A percentile compares a stretch with the other conserved stretches of the same genome.
Evolutionary conservation across 2,797 vertebrate species (phyloP).

Genomic region (Rhadinocentrus ornatus): DNA sequence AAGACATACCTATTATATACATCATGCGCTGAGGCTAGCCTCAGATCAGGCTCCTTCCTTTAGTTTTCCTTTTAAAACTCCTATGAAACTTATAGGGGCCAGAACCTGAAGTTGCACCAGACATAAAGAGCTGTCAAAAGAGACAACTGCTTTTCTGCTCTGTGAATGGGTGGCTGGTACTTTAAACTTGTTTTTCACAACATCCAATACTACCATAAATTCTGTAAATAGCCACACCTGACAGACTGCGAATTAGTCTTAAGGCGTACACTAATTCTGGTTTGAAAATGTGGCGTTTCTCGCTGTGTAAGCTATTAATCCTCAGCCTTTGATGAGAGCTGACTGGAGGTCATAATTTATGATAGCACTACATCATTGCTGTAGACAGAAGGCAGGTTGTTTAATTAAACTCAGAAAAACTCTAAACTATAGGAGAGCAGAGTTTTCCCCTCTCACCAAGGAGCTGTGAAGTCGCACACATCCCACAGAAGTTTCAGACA

Average conservation of each 20-base stretch:
- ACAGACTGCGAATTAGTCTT: conserved; percentile 14
- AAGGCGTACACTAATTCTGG: conserved; percentile 20
- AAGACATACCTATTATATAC: conserved; percentile 46
- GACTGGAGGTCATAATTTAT: conserved; percentile 44
- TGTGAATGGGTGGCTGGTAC: background rate
- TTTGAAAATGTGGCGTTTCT: conserved; percentile 13
- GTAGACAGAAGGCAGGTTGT: conserved; percentile 40
- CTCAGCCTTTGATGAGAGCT: conserved; percentile 36
- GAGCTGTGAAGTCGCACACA: background rate
- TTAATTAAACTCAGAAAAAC: conserved; percentile 37
- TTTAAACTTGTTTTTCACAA: conserved; percentile 14
- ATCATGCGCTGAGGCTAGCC: conserved; percentile 33
- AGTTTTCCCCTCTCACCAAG: background rate
- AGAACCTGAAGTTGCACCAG: background rate
- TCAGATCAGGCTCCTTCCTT: conserved; percentile 5
- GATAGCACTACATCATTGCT: conserved; percentile 22
- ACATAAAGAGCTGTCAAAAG: background rate
- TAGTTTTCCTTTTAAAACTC: background rate
- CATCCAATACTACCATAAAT: conserved; percentile 14
- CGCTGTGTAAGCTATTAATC: conserved; percentile 16
- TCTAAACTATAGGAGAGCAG: background rate
- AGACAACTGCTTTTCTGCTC: background rate
- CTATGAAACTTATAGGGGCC: conserved; percentile 1
- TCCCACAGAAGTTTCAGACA: conserved; percentile 24
- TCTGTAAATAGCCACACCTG: conserved; percentile 20